These are phyloP conservation scores for Opisthograptis luteolata DNA, from an alignment of 2,888 invertebrate genomes.

Conservation along the genomic window DNA sequence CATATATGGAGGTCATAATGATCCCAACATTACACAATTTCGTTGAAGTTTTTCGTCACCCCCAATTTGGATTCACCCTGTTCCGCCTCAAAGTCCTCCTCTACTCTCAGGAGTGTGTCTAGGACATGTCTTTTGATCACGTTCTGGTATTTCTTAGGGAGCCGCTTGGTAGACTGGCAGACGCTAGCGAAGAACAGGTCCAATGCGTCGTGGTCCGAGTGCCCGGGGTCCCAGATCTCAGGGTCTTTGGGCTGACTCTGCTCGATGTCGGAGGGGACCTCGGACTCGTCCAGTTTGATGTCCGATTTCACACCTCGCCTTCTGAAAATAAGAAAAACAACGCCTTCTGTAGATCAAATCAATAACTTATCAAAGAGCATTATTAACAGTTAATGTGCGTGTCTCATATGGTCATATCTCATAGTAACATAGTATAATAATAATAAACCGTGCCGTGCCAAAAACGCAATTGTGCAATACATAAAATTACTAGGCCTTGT, in stretches of 20 bases:
- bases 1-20: too few species aligned
- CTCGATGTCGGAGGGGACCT: constrained; percentile 59
- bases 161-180: constrained; percentile 69
- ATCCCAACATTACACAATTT: not conserved
- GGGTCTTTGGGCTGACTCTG: constrained; percentile 26
- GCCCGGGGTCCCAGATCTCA: constrained; percentile 56
- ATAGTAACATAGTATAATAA: too few species aligned
- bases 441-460: too few species aligned
- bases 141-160: constrained; percentile 60
- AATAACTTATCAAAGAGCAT: too few species aligned
- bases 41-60: not conserved
- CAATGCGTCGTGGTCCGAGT: constrained; percentile 57
- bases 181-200: constrained; percentile 79
- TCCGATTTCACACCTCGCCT: constrained; percentile 47
- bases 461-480: too few species aligned
- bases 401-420: too few species aligned
- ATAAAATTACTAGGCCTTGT: too few species aligned
- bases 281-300: constrained; percentile 59
- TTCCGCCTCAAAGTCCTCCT: constrained; percentile 63
- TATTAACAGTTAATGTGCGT: too few species aligned
- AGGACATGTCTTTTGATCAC: constrained; percentile 66
- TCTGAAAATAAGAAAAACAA: constrained; percentile 39
- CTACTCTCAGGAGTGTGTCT: constrained; percentile 64
- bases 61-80: constrained; percentile 22
- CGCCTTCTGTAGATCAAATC: too few species aligned